phyloP scores from a whole-genome alignment of 1,140 invertebrate species.

The Macrotrachela quadricornifera region DNA sequence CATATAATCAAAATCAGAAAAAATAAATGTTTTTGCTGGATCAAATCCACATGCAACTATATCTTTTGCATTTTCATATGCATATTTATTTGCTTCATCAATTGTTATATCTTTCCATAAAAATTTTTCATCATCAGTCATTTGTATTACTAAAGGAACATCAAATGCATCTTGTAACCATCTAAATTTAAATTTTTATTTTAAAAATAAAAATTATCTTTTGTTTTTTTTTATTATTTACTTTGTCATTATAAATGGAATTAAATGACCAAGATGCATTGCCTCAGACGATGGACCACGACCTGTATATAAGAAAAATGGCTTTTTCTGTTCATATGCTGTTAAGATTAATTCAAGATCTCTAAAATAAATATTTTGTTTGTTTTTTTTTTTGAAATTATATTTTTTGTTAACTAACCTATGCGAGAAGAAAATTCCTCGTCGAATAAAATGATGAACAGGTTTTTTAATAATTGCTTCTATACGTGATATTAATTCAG shows the following conservation, averaged over 20 bases:
- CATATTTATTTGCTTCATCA: conserved; percentile 63
- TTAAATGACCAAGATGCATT: conserved; percentile 87
- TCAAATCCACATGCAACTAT: conserved; percentile 97
- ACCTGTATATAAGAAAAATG: conserved; percentile 92
- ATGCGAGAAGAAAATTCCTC: conserved; percentile 94
- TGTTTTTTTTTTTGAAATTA: not conserved
- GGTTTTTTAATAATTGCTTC: conserved; percentile 65
- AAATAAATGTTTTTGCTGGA: conserved; percentile 84
- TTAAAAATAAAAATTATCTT: not conserved
- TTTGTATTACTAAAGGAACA: conserved; percentile 79
- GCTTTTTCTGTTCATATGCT: conserved; percentile 64
- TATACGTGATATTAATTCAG: conserved; percentile 58
- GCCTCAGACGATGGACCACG: conserved; percentile 80
- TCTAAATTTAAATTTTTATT: conserved; percentile 32
- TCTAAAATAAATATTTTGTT: conserved; percentile 20
- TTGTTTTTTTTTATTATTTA: conserved; percentile 21
- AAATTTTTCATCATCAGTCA: conserved; percentile 96
- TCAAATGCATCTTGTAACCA: conserved; percentile 94
- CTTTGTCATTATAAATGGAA: conserved; percentile 90
- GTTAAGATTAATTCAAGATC: conserved; percentile 49
- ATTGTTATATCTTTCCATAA: conserved; percentile 84
- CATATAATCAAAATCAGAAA: conserved; percentile 78
- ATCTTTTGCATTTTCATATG: conserved; percentile 80
- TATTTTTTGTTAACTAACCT: conserved; percentile 31
- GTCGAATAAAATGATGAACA: conserved; percentile 64